Base-by-base conservation (phyloP, 2,113 vertebrate species). In the Cynoglossus semilaevis region DNA sequence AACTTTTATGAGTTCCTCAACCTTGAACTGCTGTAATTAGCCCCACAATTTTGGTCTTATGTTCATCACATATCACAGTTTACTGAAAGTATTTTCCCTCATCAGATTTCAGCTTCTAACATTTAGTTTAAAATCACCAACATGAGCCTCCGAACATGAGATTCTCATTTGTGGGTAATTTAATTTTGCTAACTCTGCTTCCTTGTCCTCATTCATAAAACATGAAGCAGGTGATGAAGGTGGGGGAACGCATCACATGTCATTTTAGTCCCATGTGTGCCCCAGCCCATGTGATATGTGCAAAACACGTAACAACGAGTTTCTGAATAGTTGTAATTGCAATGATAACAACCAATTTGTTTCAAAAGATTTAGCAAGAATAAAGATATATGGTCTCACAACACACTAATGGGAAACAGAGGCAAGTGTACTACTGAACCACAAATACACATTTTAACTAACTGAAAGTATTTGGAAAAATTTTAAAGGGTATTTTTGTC, bases 151-250 rank as follows among this genome's bases (percentile, higher is more conserved):
- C 40, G 38, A 48, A 58, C 36, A 58, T 14, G 14, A 51, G 18
- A 44, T 49, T 44, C 7, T 48, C 18, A 37, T 53, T 36, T 38
- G 36, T 41, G 34, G 52, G 48, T 50, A 15, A 22, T 43, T 37
- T 47, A 55, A 65, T 55, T 58, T 59, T 72, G 53, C 58, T 4
- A 2, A 58, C 45, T 71, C 56, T 46, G 38, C 58, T 45, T 8
- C 17, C 15, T 70, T 42, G 38, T 70, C 16, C 56, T 76, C 57
- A 79, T 84, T 41, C 19, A 79, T 79, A 53, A 86, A 79, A 58
- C 65, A 75, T 75, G 37, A 52, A 56, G 67, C 10, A 1, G 4
- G 18, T 19, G 43, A 15, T 34, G 13, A 42, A 7, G 50, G 37
- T 29, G 15, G 48, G 41, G 15, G 49, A 41, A 11, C 29, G 50